Evolutionary conservation across 2,797 vertebrate genomes (phyloP).

Genomic region (Naso thynnoides): DNA sequence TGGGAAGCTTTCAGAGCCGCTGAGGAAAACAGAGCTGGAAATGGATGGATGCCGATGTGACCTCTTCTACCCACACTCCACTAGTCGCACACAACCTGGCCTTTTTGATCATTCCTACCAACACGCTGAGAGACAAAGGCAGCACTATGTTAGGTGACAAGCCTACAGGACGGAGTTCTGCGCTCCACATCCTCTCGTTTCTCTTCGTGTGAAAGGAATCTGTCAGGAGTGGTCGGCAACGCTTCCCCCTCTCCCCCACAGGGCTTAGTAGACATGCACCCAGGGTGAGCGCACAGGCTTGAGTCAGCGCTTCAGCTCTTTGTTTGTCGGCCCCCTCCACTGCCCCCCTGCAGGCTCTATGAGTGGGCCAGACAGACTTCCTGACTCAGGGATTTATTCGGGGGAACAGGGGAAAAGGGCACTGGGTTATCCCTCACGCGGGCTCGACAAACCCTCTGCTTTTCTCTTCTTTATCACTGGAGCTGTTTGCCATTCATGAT

Average conservation of each 20-base stretch:
- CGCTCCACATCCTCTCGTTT: constrained; percentile 69
- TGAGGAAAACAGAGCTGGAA: constrained; percentile 59
- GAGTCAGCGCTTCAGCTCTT: constrained; percentile 83
- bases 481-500: constrained; percentile 52
- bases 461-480: constrained; percentile 45
- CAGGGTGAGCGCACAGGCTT: constrained; percentile 69
- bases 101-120: constrained; percentile 37
- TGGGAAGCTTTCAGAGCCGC: constrained; percentile 50
- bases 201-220: constrained; percentile 66
- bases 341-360: constrained; percentile 66
- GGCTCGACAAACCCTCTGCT: constrained; percentile 44
- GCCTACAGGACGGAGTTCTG: constrained; percentile 54
- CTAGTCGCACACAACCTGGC: constrained; percentile 47
- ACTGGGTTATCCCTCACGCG: constrained; percentile 40
- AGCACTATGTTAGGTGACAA: constrained; percentile 61
- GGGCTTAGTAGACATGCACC: constrained; percentile 64
- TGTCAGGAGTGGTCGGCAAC: constrained; percentile 57
- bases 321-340: constrained; percentile 65
- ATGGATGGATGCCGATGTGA: constrained; percentile 56
- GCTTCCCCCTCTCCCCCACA: constrained; percentile 59
- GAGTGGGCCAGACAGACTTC: constrained; percentile 80
- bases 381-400: constrained; percentile 84
- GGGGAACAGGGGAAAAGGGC: constrained; percentile 46
- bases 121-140: constrained; percentile 60
- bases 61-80: constrained; percentile 63